Conservation (phyloP, 2,797 vertebrate species). For the Catostomus latipinnis region DNA sequence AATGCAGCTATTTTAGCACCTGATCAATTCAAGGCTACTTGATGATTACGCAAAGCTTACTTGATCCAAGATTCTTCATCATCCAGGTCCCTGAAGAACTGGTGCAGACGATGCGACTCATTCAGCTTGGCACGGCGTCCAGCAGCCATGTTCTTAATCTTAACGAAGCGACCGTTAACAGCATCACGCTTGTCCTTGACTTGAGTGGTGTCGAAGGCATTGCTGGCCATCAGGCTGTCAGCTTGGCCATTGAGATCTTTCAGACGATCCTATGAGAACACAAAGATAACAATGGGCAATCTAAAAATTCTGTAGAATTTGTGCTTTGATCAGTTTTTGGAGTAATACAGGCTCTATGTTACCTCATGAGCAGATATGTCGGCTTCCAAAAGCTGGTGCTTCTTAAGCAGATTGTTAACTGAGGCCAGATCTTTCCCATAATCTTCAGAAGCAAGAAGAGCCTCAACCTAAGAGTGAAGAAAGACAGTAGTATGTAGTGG, state of each 20-base stretch:
- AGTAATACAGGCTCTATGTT: neutral
- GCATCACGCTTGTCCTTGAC: constrained; percentile 95
- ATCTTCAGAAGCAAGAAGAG: constrained; percentile 96
- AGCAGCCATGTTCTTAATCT: constrained; percentile 92
- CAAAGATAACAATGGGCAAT: neutral
- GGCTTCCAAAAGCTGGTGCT: constrained; percentile 95
- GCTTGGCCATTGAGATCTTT: constrained; percentile 97
- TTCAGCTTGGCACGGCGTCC: constrained; percentile 89
- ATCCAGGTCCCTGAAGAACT: constrained; percentile 98
- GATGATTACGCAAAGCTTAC: constrained; percentile 73
- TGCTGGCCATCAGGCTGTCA: constrained; percentile 96
- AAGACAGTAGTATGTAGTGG: neutral
- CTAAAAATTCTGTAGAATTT: neutral
- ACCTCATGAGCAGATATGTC: constrained; percentile 99
- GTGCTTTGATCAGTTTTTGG: neutral
- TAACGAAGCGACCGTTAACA: constrained; percentile 90
- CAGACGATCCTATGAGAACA: constrained; percentile 86
- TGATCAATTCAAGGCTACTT: neutral
- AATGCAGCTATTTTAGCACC: neutral
- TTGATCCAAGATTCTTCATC: constrained; percentile 99
- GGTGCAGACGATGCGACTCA: constrained; percentile 96
- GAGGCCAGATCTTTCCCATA: constrained; percentile 98
- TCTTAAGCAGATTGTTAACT: constrained; percentile 97
- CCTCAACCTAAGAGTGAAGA: constrained; percentile 86
- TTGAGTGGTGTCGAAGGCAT: constrained; percentile 93